Conservation (phyloP, 2,113 vertebrate genomes). For the Bos indicus region DNA sequence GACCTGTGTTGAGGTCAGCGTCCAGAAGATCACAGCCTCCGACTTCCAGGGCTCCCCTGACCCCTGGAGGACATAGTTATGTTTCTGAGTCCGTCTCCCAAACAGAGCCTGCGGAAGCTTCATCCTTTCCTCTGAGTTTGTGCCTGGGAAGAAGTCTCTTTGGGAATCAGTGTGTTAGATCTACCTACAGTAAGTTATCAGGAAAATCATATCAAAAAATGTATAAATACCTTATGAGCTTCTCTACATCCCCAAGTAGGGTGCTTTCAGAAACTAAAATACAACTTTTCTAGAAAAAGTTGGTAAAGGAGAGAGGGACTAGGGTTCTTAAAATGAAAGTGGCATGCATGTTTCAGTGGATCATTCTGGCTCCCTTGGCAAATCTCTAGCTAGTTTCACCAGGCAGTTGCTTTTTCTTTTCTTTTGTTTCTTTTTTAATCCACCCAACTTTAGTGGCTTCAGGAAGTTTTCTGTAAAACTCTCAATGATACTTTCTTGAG, state of each 20-base stretch:
- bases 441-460: neutral
- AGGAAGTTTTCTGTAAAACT: neutral
- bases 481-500: neutral
- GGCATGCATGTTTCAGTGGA: neutral
- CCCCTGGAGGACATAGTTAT: accelerated
- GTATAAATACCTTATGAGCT: neutral
- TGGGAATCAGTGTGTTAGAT: neutral
- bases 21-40: neutral
- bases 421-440: neutral
- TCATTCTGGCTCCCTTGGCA: neutral
- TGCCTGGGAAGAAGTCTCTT: neutral
- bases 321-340: neutral
- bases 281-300: neutral
- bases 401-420: neutral
- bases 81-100: neutral
- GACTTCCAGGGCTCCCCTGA: neutral
- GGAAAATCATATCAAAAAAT: neutral
- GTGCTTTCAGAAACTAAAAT: neutral
- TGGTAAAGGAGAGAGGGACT: neutral
- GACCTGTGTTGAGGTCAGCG: neutral
- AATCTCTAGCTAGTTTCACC: neutral
- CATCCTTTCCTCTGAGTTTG: neutral
- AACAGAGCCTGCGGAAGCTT: neutral
- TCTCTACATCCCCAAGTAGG: neutral
- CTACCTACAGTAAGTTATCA: neutral